These are phyloP conservation scores for Lasius platythorax DNA, from an alignment of 2,888 invertebrate genomes.

Conservation along the genomic window DNA sequence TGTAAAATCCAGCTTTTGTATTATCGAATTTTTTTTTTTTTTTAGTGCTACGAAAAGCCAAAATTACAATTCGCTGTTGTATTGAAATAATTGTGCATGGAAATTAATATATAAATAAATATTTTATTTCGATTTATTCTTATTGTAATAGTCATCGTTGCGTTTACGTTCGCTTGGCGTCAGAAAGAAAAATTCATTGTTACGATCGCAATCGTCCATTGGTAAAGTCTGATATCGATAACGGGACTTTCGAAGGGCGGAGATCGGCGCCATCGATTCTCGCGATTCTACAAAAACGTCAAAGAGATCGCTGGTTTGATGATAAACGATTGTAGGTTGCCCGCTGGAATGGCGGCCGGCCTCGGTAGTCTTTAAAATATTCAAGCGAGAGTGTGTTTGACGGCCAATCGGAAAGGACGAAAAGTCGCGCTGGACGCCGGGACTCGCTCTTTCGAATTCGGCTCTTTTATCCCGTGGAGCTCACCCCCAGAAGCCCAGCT, in stretches of 20 bases:
- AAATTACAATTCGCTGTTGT: not conserved
- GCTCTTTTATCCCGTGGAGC: slow-evolving; percentile 47
- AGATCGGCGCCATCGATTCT: slow-evolving; percentile 43
- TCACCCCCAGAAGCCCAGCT: slow-evolving; percentile 57
- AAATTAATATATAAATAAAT: not conserved
- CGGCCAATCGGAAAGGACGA: slow-evolving; percentile 65
- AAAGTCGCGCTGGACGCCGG: slow-evolving; percentile 63
- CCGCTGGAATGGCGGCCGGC: slow-evolving; percentile 41
- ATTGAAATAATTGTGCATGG: not conserved
- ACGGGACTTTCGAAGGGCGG: slow-evolving; percentile 39
- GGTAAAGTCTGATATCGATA: slow-evolving; percentile 24
- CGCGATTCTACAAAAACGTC: slow-evolving; percentile 53
- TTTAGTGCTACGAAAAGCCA: not conserved
- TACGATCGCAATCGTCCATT: slow-evolving; percentile 12
- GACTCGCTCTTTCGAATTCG: slow-evolving; percentile 64
- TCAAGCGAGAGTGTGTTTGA: slow-evolving; percentile 72
- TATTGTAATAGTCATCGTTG: not conserved
- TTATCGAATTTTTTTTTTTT: too few species aligned
- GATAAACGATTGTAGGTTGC: slow-evolving; percentile 62
- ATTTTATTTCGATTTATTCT: not conserved
- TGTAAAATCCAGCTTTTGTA: not conserved
- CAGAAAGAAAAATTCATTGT: slow-evolving; percentile 8
- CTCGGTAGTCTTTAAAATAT: slow-evolving; percentile 69
- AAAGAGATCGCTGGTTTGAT: slow-evolving; percentile 60
- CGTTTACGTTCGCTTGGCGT: not conserved